Evolutionary conservation across 2,888 invertebrate species (phyloP), one percentile per base, ranked within the genome.

Genomic region (Eumerus sabulonum): DNA sequence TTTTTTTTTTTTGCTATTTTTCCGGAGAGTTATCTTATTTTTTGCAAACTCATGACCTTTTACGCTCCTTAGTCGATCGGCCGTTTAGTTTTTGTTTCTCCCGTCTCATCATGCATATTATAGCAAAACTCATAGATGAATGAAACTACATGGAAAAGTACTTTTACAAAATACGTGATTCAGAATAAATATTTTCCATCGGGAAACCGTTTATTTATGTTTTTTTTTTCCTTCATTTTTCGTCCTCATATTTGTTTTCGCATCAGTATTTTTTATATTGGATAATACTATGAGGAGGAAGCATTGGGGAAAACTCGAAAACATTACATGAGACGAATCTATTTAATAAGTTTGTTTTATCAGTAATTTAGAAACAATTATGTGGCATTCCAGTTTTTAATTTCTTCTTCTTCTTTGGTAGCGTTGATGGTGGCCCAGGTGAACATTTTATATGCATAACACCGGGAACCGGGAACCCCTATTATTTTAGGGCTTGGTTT

Each of bases 61-160:
- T 73, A 74, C 62, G 59, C 63, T 59, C 11, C 19, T 14, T 13
- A n/a, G 14, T 13, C 40, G 40, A 47, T 40, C 12, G 42, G 27
- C 14, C 14, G 48, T 53, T n/a, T 48, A 54, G 36, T 38, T 76
- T 56, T 66, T 63, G 40, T 68, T 77, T 64, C 64, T 51, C 38
- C 50, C 54, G 14, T 60, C 50, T 74, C 68, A 74, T 74, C 79
- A 74, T 79, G 74, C 74, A 79, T 79, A 63, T 12, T 66, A 64
- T 40, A 73, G 68, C 63, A 64, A 74, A 74, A 79, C 74, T 79
- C 74, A 70, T 74, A 74, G 79, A 79, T 74, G 74, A 79, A 79
- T 79, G 79, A 79, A 79, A 79, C 79, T 74, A 79, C 79, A 79
- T 79, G 79, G 79, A 79, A 79, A 79, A 79, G 74, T 79, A 79